phyloP scores from a whole-genome alignment of 2,797 vertebrate genomes.

The Hyperoplus immaculatus region DNA sequence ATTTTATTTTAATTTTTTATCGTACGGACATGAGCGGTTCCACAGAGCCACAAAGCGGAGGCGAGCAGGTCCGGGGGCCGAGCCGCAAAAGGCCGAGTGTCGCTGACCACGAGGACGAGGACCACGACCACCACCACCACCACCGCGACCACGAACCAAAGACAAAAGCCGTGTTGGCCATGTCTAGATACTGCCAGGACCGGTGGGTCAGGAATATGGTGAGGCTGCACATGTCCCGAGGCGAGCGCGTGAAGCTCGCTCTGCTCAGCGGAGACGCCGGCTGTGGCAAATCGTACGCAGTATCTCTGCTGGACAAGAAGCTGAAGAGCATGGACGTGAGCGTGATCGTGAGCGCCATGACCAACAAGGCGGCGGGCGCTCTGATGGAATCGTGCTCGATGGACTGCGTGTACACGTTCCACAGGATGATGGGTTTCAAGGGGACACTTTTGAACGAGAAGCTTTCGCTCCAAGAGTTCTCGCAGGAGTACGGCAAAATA shows the following conservation, averaged over 20 bases:
- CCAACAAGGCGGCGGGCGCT: constrained; percentile 3
- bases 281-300: constrained; percentile 20
- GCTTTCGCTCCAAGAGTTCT: neutral
- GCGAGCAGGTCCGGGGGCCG: too few species aligned
- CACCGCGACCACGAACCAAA: neutral
- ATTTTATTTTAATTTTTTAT: too few species aligned
- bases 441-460: constrained; percentile 3
- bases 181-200: constrained; percentile 29
- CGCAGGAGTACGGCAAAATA: fast-evolving
- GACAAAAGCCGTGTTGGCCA: neutral
- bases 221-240: constrained; percentile 19
- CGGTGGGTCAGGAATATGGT: constrained; percentile 32
- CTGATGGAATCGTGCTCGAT: neutral
- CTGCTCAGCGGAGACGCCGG: constrained; percentile 45
- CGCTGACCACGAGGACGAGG: too few species aligned
- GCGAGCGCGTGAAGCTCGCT: neutral
- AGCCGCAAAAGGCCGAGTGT: too few species aligned
- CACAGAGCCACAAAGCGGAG: too few species aligned
- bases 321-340: neutral
- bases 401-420: neutral
- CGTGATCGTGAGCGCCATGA: constrained; percentile 22
- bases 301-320: neutral
- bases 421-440: constrained; percentile 41
- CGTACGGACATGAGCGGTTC: too few species aligned
- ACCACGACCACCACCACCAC: too few species aligned